phyloP scores from a whole-genome alignment of 2,888 invertebrate species.

The Acanthoscelides obtectus region DNA sequence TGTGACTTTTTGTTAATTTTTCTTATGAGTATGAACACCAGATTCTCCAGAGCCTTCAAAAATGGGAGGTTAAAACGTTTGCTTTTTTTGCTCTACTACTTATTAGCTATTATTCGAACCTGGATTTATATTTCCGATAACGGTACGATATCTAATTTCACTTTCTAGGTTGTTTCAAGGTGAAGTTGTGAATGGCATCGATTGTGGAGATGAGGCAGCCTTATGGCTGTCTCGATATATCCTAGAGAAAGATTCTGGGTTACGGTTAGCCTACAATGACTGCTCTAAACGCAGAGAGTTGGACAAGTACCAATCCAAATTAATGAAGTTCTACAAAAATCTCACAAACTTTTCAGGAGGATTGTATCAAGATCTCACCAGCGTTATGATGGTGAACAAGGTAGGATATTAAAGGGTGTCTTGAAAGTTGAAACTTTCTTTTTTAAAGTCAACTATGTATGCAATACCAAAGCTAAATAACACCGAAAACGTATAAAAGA shows the following conservation, averaged over 20 bases:
- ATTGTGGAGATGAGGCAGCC: constrained; percentile 60
- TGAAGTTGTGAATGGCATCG: constrained; percentile 50
- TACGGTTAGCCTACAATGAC: constrained; percentile 42
- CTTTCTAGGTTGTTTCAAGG: constrained; percentile 24
- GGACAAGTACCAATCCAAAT: constrained; percentile 26
- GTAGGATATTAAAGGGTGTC: not conserved
- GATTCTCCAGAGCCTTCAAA: too few relatives aligned
- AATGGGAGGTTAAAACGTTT: too few relatives aligned
- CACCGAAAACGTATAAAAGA: too few relatives aligned
- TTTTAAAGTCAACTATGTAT: too few relatives aligned
- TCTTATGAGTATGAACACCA: too few relatives aligned
- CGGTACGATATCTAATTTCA: too few relatives aligned
- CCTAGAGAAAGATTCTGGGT: constrained; percentile 34
- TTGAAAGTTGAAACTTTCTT: too few relatives aligned
- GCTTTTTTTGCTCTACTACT: too few relatives aligned
- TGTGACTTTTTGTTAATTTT: too few relatives aligned
- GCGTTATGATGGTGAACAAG: constrained; percentile 52
- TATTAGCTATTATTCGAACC: too few relatives aligned
- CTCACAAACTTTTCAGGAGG: constrained; percentile 40
- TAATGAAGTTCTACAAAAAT: constrained; percentile 34
- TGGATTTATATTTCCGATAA: too few relatives aligned
- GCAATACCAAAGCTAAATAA: too few relatives aligned
- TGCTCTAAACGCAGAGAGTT: constrained; percentile 31
- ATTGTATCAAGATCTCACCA: constrained; percentile 51
- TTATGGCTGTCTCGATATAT: constrained; percentile 55